These are phyloP conservation scores for Neocrepidodera transversa DNA, from an alignment of 2,888 invertebrate species.

Conservation along the genomic window DNA sequence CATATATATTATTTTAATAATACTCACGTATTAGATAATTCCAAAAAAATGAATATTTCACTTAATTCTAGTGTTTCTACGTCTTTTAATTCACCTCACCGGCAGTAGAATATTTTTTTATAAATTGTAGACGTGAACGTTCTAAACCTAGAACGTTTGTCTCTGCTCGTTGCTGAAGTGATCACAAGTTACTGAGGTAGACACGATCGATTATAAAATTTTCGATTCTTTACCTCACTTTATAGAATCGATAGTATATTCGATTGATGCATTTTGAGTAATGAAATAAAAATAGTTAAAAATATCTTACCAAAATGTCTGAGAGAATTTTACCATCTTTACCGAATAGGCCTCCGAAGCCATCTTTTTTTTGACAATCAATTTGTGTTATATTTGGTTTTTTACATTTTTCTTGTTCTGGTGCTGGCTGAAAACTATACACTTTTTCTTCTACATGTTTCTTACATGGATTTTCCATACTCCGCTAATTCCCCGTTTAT, in stretches of 20 bases:
- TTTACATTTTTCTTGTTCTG: constrained; percentile 40
- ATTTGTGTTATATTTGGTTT: constrained; percentile 42
- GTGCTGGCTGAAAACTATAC: constrained; percentile 41
- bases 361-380: constrained; percentile 45
- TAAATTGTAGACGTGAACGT: background rate
- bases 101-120: background rate
- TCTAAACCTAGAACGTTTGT: background rate
- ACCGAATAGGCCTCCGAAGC: constrained; percentile 36
- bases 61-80: background rate
- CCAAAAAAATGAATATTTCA: background rate
- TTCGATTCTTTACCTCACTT: too few species aligned
- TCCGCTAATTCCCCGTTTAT: constrained; percentile 35
- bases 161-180: background rate
- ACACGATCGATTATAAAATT: too few species aligned
- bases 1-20: background rate
- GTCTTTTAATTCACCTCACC: background rate
- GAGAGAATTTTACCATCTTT: constrained; percentile 30
- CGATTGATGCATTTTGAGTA: too few species aligned
- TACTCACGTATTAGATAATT: constrained; percentile 4
- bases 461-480: constrained; percentile 47
- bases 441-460: constrained; percentile 40
- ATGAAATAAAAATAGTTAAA: too few species aligned
- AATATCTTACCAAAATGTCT: constrained; percentile 39
- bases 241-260: too few species aligned
- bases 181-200: too few species aligned